Percentiles rank a stretch among this genome's conserved stretches.
Conservation (phyloP, 2,888 invertebrate genomes). For the Dicranocentrus wangi region DNA sequence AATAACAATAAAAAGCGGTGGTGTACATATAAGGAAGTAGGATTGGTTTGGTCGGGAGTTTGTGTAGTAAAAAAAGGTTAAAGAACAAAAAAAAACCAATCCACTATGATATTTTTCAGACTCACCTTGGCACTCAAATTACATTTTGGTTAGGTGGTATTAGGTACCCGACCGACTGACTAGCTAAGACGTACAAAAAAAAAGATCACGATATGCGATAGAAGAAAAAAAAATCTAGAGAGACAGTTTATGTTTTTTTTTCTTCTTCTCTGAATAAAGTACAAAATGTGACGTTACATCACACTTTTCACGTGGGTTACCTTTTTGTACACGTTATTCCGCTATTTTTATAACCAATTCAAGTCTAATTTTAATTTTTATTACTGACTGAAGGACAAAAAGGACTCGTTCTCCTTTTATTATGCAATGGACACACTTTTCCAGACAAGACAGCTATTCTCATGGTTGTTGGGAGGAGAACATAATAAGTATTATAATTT, state of each 20-base stretch:
- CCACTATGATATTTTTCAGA: too few relatives aligned
- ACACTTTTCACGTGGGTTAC: not conserved
- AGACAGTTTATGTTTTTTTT: too few relatives aligned
- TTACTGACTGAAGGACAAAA: conserved; percentile 4
- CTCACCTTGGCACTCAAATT: too few relatives aligned
- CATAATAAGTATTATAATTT: not conserved
- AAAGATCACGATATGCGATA: not conserved
- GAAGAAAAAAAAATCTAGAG: too few relatives aligned
- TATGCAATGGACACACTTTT: not conserved
- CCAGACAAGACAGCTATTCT: not conserved
- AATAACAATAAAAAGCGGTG: conserved; percentile 6
- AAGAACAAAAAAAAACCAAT: conserved; percentile 2
- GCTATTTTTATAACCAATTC: not conserved
- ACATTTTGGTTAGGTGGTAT: too few relatives aligned
- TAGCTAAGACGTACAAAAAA: too few relatives aligned
- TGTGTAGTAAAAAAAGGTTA: not conserved
- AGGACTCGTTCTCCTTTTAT: not conserved
- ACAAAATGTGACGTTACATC: not conserved
- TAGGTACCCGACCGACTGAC: too few relatives aligned
- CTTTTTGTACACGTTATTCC: not conserved
- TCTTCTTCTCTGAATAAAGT: not conserved
- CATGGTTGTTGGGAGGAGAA: not conserved
- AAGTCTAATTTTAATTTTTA: conserved; percentile 12
- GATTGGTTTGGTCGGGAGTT: not conserved
- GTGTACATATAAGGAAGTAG: conserved; percentile 5